Conservation (phyloP, 2,113 vertebrate species). For the Anolis sagrei region DNA sequence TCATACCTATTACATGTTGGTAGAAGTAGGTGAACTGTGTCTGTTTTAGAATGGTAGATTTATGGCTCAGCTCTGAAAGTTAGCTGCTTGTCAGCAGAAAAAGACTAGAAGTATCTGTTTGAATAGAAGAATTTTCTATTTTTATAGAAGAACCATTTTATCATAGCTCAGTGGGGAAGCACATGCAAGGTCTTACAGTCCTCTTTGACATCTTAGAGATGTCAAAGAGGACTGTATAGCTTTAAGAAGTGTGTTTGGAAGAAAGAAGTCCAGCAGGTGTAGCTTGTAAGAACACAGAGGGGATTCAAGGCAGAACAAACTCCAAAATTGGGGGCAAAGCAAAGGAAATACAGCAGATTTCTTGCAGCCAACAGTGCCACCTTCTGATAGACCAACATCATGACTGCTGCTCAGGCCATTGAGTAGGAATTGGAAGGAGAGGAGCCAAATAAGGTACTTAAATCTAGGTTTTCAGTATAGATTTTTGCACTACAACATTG, state of each 20-base stretch:
- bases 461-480: background rate
- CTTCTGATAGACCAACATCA: conserved; percentile 2
- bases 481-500: background rate
- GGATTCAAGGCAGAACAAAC: background rate
- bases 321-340: too few relatives aligned
- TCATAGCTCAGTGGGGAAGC: background rate
- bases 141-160: background rate
- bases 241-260: background rate
- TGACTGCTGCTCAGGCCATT: background rate
- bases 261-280: background rate
- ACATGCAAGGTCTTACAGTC: background rate
- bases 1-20: too few relatives aligned
- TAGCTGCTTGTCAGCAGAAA: background rate
- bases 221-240: background rate
- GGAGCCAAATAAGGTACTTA: background rate
- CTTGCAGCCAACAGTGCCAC: conserved; percentile 6
- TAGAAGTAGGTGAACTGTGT: too few relatives aligned
- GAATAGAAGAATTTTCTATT: background rate
- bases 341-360: background rate
- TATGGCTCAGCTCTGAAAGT: background rate
- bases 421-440: background rate
- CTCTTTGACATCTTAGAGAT: too few relatives aligned
- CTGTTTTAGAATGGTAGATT: background rate
- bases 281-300: background rate
- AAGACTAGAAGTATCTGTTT: too few relatives aligned